These are phyloP conservation scores for Brachionus manjavacas DNA, from an alignment of 1,140 invertebrate genomes.

Conservation along the genomic window DNA sequence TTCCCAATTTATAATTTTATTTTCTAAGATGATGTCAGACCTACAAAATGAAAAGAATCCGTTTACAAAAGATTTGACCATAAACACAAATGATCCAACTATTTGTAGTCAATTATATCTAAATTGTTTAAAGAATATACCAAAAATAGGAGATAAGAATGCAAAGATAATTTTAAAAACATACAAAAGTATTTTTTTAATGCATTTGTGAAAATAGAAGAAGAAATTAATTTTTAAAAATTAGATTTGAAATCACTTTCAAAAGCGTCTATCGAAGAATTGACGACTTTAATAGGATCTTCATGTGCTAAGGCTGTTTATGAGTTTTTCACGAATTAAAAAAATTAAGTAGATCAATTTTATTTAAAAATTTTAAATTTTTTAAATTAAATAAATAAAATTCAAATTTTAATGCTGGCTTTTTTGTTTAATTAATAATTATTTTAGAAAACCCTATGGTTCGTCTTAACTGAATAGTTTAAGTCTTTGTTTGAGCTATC, in stretches of 20 bases:
- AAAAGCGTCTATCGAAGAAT: background rate
- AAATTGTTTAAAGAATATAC: conserved; percentile 31
- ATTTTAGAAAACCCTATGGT: background rate
- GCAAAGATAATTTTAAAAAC: background rate
- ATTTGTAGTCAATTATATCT: background rate
- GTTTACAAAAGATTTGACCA: conserved; percentile 20
- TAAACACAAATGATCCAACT: background rate
- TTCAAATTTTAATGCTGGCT: background rate
- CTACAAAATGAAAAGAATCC: conserved; percentile 37
- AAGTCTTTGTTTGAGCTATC: no score
- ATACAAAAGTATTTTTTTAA: conserved; percentile 15
- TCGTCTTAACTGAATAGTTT: background rate
- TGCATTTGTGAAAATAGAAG: background rate
- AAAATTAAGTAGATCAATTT: background rate
- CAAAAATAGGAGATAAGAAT: conserved; percentile 40
- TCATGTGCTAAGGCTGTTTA: conserved; percentile 8
- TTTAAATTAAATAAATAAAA: background rate
- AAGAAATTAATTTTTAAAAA: background rate
- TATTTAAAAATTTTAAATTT: background rate
- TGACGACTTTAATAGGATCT: background rate
- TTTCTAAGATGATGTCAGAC: conserved; percentile 13
- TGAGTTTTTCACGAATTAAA: conserved; percentile 7
- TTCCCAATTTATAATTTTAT: background rate
- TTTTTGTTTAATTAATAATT: background rate
- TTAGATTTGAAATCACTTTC: conserved; percentile 33